Evolutionary conservation across 2,797 vertebrate genomes (phyloP).

Genomic region (Enteromius anoplus): DNA sequence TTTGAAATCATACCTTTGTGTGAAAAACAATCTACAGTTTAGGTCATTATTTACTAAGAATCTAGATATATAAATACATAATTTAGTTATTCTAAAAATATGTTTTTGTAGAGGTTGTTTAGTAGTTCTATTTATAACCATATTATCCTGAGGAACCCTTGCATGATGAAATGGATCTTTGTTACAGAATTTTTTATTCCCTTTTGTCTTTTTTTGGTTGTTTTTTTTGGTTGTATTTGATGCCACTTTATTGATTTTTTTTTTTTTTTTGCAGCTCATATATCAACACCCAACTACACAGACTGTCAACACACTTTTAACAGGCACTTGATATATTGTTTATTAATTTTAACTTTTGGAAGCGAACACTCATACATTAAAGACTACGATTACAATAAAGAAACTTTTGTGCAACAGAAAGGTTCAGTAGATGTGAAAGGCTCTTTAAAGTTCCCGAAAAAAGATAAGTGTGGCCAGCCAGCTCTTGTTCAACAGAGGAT

Average conservation of each 20-base stretch:
- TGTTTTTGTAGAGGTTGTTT: neutral
- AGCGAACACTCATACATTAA: neutral
- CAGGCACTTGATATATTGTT: neutral
- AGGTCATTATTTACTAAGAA: neutral
- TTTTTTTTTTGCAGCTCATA: neutral
- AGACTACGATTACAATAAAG: neutral
- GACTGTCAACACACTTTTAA: neutral
- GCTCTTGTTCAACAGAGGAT: neutral
- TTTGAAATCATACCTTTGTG: neutral
- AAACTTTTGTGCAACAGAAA: neutral
- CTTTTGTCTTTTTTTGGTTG: neutral
- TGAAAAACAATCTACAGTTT: neutral
- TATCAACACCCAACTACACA: neutral
- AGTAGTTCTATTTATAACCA: neutral
- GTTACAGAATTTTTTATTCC: too few relatives aligned
- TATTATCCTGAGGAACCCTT: neutral
- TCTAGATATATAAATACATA: neutral
- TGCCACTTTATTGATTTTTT: neutral
- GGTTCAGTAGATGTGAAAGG: neutral
- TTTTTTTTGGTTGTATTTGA: neutral
- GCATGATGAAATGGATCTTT: neutral
- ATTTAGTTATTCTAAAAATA: neutral
- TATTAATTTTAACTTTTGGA: neutral
- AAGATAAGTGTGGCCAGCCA: neutral
- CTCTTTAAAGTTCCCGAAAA: neutral